Evolutionary conservation across 2,888 invertebrate species (phyloP).

Genomic region (Aradus depressus): DNA sequence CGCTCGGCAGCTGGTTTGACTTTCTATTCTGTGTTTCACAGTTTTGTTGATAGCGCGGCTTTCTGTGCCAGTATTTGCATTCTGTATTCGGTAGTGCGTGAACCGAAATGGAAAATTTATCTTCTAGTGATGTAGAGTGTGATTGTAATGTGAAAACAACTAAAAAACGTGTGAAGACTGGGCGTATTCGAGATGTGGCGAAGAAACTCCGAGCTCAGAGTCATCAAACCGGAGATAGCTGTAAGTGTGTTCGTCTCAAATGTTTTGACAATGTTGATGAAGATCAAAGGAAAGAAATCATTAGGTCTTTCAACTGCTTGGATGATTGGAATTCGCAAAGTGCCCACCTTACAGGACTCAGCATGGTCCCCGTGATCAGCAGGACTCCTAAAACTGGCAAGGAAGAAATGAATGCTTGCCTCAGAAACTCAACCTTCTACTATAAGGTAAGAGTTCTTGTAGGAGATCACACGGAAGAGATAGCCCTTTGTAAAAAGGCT

Average conservation of each 20-base stretch:
- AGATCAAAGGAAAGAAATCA: not conserved
- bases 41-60: not conserved
- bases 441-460: constrained; percentile 1
- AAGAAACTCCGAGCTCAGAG: constrained; percentile 10
- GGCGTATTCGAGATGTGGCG: constrained; percentile 4
- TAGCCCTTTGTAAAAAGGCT: not conserved
- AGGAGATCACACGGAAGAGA: not conserved
- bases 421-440: not conserved
- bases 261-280: not conserved
- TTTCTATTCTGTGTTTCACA: not conserved
- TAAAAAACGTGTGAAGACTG: constrained; percentile 4
- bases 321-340: constrained; percentile 8
- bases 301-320: constrained; percentile 1
- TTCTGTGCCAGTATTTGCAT: not conserved
- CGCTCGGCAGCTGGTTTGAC: too few relatives aligned
- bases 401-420: not conserved
- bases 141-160: not conserved
- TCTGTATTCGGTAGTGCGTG: not conserved
- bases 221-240: constrained; percentile 5
- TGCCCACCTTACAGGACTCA: constrained; percentile 2
- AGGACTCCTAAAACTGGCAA: not conserved
- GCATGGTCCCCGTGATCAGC: constrained; percentile 2
- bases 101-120: constrained; percentile 4
- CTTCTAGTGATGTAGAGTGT: constrained; percentile 8
- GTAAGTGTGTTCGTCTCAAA: constrained; percentile 2